These are phyloP conservation scores for Apotomis turbidana DNA, from an alignment of 2,888 invertebrate species.

Conservation along the genomic window DNA sequence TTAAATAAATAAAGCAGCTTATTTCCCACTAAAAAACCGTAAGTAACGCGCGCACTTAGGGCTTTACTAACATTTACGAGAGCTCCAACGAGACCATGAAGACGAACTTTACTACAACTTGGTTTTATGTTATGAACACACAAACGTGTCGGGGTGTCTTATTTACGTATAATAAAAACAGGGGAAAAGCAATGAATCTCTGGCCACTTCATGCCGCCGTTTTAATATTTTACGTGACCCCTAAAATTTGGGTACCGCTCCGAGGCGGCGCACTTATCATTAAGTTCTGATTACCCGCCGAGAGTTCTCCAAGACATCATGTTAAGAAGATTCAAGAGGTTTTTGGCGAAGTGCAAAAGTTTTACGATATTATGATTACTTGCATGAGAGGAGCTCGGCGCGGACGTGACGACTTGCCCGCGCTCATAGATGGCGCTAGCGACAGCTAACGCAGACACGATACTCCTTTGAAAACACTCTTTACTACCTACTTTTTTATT, in stretches of 20 bases:
- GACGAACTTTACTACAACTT: constrained; percentile 71
- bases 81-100: constrained; percentile 60
- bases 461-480: constrained; percentile 6
- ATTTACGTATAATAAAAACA: constrained; percentile 84
- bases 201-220: constrained; percentile 81
- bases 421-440: constrained; percentile 26
- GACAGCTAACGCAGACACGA: constrained; percentile 13
- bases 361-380: constrained; percentile 82
- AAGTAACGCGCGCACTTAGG: constrained; percentile 54
- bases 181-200: constrained; percentile 80
- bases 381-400: constrained; percentile 67
- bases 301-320: constrained; percentile 70
- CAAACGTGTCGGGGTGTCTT: constrained; percentile 73
- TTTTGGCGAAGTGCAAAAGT: constrained; percentile 80
- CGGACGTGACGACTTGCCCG: constrained; percentile 61
- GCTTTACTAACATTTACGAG: constrained; percentile 73
- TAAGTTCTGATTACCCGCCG: constrained; percentile 80
- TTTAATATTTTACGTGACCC: constrained; percentile 84
- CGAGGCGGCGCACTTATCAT: constrained; percentile 79
- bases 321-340: constrained; percentile 69
- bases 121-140: constrained; percentile 79
- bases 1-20: constrained; percentile 34
- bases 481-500: background rate
- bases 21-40: constrained; percentile 48
- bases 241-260: constrained; percentile 75